These are phyloP conservation scores for Potorous gilbertii DNA, from an alignment of 2,797 vertebrate species.

Conservation along the genomic window DNA sequence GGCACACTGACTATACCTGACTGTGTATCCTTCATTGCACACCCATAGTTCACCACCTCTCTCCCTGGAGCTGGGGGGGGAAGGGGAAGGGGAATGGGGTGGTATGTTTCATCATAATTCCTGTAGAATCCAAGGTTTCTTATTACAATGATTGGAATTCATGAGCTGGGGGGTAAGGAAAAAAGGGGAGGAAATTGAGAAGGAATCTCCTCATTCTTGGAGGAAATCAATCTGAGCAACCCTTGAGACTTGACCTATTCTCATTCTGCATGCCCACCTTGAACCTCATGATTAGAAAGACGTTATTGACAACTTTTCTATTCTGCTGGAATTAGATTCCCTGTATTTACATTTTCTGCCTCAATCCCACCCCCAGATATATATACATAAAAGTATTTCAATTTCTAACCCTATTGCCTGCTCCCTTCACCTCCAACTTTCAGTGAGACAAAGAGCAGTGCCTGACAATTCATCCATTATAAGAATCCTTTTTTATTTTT, in stretches of 20 bases:
- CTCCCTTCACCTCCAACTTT: constrained; percentile 34
- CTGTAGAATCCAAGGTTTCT: neutral
- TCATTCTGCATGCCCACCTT: neutral
- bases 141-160: neutral
- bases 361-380: neutral
- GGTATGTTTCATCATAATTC: neutral
- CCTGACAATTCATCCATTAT: constrained; percentile 33
- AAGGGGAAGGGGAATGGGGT: no score
- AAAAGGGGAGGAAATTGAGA: neutral
- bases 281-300: neutral
- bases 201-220: neutral
- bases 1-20: neutral
- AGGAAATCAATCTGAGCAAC: neutral
- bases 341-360: neutral
- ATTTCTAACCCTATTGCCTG: constrained; percentile 29
- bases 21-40: neutral
- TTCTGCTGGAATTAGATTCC: neutral
- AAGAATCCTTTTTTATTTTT: constrained; percentile 58
- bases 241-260: neutral
- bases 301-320: neutral
- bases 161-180: neutral
- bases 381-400: neutral
- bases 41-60: neutral
- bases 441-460: constrained; percentile 57
- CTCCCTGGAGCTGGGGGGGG: neutral